phyloP scores from a whole-genome alignment of 2,888 invertebrate species.

The Cryptops parisi region DNA sequence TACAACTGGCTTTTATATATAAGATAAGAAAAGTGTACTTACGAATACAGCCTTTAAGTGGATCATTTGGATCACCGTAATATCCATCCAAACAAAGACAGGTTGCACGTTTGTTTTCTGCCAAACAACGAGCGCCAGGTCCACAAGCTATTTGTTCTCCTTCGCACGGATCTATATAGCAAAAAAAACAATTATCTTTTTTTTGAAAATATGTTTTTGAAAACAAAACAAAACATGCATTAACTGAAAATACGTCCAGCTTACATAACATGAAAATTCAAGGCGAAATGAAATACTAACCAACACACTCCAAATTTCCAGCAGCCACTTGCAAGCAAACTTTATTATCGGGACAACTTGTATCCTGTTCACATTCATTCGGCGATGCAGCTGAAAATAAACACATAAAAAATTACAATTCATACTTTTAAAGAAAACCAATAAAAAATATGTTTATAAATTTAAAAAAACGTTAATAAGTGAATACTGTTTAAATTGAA shows the following conservation, averaged over 20 bases:
- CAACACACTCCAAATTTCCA: constrained; percentile 22
- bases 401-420: neutral
- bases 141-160: constrained; percentile 56
- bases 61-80: constrained; percentile 21
- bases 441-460: neutral
- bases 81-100: constrained; percentile 21
- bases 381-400: constrained; percentile 15
- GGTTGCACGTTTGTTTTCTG: constrained; percentile 41
- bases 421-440: neutral
- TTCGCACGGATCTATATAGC: constrained; percentile 17
- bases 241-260: too few species aligned
- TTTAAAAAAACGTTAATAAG: constrained; percentile 4
- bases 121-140: constrained; percentile 71
- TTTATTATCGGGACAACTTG: constrained; percentile 20
- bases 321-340: constrained; percentile 21
- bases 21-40: constrained; percentile 14
- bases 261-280: too few species aligned
- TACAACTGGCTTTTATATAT: too few species aligned
- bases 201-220: too few species aligned
- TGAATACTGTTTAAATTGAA: neutral
- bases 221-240: neutral
- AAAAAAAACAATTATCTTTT: too few species aligned
- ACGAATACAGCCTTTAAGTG: constrained; percentile 22
- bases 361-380: constrained; percentile 22
- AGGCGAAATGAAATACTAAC: constrained; percentile 16